phyloP scores from a whole-genome alignment of 2,888 invertebrate species.

The Salticus scenicus region DNA sequence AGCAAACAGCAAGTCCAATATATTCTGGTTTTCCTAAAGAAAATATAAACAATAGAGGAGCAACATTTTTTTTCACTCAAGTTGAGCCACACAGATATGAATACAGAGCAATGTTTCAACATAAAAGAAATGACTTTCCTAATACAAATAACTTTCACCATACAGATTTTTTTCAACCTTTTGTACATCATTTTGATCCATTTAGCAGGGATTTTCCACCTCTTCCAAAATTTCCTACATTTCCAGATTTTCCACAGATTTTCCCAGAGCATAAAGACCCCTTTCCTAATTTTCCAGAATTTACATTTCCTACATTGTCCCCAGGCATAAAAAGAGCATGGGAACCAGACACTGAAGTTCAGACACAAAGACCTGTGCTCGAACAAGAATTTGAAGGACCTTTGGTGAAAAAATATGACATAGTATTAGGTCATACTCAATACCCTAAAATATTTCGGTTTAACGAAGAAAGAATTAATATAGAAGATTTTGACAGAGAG shows the following conservation, averaged over 20 bases:
- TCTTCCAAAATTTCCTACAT: constrained; percentile 45
- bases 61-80: constrained; percentile 71
- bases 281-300: constrained; percentile 37
- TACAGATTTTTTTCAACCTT: constrained; percentile 32
- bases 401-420: constrained; percentile 48
- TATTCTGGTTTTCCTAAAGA: constrained; percentile 29
- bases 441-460: constrained; percentile 71
- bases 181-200: constrained; percentile 54
- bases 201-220: constrained; percentile 53
- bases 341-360: constrained; percentile 26
- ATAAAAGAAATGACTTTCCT: constrained; percentile 24
- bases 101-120: constrained; percentile 70
- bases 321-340: constrained; percentile 44
- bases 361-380: constrained; percentile 12
- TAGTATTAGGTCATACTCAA: constrained; percentile 39
- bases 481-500: constrained; percentile 68
- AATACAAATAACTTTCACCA: background rate
- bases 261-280: constrained; percentile 11
- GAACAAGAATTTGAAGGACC: constrained; percentile 47
- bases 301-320: constrained; percentile 50
- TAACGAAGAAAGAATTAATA: constrained; percentile 70
- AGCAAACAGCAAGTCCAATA: constrained; percentile 33
- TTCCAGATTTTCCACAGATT: constrained; percentile 39
- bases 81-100: constrained; percentile 71
- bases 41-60: constrained; percentile 41